These are phyloP conservation scores for Drosophila peninsularis DNA, from an alignment of 2,888 invertebrate species.

Conservation along the genomic window DNA sequence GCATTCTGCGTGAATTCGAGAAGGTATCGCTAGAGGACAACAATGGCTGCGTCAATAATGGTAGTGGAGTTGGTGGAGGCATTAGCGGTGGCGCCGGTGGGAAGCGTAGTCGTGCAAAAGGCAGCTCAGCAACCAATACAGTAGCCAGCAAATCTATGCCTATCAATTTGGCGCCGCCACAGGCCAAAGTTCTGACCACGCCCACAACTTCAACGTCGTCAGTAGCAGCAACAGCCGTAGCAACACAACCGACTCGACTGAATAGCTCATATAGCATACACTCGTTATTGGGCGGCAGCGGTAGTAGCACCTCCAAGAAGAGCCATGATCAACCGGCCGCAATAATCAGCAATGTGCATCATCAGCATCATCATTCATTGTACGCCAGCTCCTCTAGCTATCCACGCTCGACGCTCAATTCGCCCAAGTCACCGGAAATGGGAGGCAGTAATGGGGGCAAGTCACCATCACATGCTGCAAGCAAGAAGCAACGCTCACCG, in stretches of 20 bases:
- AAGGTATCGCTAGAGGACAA: conserved; percentile 88
- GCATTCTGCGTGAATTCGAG: conserved; percentile 92
- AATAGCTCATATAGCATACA: conserved; percentile 94
- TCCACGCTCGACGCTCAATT: conserved; percentile 82
- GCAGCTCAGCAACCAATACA: conserved; percentile 27
- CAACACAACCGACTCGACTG: conserved; percentile 82
- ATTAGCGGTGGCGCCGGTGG: conserved; percentile 82
- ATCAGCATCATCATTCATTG: conserved; percentile 73
- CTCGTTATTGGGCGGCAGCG: conserved; percentile 88
- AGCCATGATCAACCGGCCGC: conserved; percentile 68
- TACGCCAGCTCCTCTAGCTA: conserved; percentile 75
- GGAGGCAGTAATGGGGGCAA: conserved; percentile 78
- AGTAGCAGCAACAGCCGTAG: conserved; percentile 29
- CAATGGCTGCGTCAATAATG: conserved; percentile 81
- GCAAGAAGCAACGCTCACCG: conserved; percentile 82
- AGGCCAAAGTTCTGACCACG: conserved; percentile 47
- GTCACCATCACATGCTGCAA: conserved; percentile 71
- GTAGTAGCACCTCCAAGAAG: conserved; percentile 61
- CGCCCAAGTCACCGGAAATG: conserved; percentile 85
- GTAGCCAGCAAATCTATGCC: conserved; percentile 53
- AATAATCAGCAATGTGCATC: conserved; percentile 74
- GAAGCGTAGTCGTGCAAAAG: conserved; percentile 86
- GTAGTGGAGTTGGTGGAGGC: conserved; percentile 83
- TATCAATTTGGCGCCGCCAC: conserved; percentile 68
- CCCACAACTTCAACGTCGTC: conserved; percentile 37